Evolutionary conservation across 2,888 invertebrate genomes (phyloP).

Genomic region (Pardosa pseudoannulata): DNA sequence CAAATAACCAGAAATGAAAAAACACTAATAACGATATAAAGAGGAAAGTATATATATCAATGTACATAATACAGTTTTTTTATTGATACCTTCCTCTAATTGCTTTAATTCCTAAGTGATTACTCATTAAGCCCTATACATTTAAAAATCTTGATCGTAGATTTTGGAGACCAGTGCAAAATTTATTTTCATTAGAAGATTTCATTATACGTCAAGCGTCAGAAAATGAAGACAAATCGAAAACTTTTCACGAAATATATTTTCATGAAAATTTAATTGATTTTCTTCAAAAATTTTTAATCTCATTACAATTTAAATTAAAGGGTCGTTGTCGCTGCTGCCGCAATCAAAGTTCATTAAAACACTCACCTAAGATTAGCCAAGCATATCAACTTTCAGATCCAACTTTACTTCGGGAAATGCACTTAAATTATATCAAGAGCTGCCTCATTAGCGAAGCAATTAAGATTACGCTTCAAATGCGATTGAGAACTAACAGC

Average conservation of each 20-base stretch:
- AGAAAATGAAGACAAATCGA: background rate
- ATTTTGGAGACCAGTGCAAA: background rate
- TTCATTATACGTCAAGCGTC: background rate
- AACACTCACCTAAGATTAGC: background rate
- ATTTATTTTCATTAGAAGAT: background rate
- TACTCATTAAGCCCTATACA: no score
- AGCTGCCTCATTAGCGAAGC: background rate
- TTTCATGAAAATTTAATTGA: conserved; percentile 11
- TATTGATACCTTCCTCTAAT: no score
- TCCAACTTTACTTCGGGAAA: background rate
- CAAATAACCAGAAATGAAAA: no score
- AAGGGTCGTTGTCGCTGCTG: background rate
- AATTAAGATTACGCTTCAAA: background rate
- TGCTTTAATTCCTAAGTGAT: no score
- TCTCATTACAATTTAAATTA: conserved; percentile 2
- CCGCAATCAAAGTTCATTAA: background rate
- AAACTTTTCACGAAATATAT: background rate
- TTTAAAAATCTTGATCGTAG: no score
- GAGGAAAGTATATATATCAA: no score
- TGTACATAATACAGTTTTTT: no score
- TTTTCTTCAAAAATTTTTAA: conserved; percentile 8
- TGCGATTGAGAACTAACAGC: background rate
- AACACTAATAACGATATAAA: no score
- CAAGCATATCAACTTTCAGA: background rate
- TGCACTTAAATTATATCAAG: background rate